Percentiles rank a stretch among this genome's conserved stretches.
Evolutionary conservation across 2,113 vertebrate species (phyloP).

Genomic region (Hypocryptadius cinnamomeus): DNA sequence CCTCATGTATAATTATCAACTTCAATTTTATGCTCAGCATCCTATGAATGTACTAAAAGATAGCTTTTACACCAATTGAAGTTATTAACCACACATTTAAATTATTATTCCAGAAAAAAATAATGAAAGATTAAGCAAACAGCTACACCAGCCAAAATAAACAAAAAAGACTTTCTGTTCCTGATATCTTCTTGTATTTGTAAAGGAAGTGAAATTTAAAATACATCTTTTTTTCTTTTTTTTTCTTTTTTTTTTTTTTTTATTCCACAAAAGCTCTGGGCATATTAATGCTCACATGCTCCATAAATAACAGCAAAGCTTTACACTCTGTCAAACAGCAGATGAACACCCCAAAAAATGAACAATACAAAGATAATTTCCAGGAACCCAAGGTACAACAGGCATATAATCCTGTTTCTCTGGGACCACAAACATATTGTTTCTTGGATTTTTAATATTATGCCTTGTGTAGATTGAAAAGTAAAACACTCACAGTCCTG

Average conservation of each 20-base stretch:
- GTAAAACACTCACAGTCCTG: neutral
- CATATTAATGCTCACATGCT: neutral
- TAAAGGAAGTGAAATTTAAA: neutral
- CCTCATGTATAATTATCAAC: neutral
- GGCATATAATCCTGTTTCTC: neutral
- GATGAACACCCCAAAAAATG: neutral
- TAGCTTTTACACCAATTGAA: neutral
- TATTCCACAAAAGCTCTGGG: neutral
- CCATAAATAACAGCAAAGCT: neutral
- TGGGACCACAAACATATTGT: neutral
- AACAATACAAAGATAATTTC: neutral
- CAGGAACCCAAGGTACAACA: neutral
- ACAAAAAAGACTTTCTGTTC: neutral
- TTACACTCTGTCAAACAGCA: neutral
- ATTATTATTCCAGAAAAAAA: neutral
- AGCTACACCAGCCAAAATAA: neutral
- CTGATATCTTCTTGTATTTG: neutral
- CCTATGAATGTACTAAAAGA: neutral
- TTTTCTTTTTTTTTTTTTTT: neutral
- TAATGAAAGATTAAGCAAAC: neutral
- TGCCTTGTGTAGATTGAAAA: neutral
- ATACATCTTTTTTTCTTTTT: neutral
- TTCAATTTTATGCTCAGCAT: neutral
- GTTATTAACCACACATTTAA: neutral
- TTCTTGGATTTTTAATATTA: neutral